phyloP scores from a whole-genome alignment of 2,888 invertebrate species.

The Smittia sp. region DNA sequence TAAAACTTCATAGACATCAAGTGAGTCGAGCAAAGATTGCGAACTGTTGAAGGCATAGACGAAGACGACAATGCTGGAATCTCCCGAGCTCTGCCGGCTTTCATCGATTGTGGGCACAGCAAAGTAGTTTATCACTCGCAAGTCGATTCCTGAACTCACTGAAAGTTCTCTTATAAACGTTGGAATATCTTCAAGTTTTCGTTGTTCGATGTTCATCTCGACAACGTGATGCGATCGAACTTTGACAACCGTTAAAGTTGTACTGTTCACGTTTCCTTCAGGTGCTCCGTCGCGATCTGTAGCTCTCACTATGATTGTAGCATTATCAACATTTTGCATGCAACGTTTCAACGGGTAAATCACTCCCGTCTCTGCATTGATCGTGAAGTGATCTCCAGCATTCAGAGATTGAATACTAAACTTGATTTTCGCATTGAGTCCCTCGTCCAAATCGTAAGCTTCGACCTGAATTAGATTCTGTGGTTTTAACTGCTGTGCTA shows the following conservation, averaged over 20 bases:
- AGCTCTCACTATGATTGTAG: conserved; percentile 45
- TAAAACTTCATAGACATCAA: not conserved
- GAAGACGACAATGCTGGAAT: not conserved
- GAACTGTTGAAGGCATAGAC: not conserved
- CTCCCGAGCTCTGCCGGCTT: not conserved
- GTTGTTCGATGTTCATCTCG: not conserved
- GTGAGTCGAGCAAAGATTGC: not conserved
- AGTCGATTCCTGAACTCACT: not conserved
- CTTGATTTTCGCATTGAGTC: conserved; percentile 45
- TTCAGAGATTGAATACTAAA: conserved; percentile 45
- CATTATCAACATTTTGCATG: conserved; percentile 42
- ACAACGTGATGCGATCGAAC: not conserved
- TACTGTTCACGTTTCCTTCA: not conserved
- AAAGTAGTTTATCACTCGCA: not conserved
- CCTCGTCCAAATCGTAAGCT: conserved; percentile 46
- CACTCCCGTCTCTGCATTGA: conserved; percentile 45
- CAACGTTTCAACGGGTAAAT: conserved; percentile 45
- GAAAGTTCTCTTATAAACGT: not conserved
- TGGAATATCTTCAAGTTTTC: not conserved
- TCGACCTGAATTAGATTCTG: conserved; percentile 45
- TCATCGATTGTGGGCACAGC: not conserved
- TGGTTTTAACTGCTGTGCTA: conserved; percentile 44
- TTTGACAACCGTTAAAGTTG: not conserved
- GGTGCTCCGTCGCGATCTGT: conserved; percentile 45
- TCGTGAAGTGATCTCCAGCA: conserved; percentile 45